A percentile compares a stretch with the other conserved stretches of the same genome.
phyloP scores from a whole-genome alignment of 2,888 invertebrate species.

The Beris morrisii region DNA sequence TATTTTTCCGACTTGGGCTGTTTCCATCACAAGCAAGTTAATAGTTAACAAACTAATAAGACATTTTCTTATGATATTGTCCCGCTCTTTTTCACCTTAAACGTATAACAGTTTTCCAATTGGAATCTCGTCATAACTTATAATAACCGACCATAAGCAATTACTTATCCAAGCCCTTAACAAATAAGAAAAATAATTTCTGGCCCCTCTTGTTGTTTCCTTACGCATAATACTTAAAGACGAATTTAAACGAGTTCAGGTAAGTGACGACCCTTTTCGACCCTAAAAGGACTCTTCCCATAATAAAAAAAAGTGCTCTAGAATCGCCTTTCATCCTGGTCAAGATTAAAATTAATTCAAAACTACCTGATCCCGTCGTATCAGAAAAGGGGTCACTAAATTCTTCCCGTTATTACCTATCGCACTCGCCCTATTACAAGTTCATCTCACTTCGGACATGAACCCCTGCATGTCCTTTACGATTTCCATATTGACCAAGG shows the following conservation, averaged over 20 bases:
- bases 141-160: too few species aligned
- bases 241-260: slow-evolving; percentile 28
- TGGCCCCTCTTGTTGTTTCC: neutral
- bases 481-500: slow-evolving; percentile 12
- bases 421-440: slow-evolving; percentile 15
- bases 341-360: slow-evolving; percentile 26
- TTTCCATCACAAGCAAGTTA: too few species aligned
- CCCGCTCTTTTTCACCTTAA: too few species aligned
- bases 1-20: too few species aligned
- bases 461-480: slow-evolving; percentile 2
- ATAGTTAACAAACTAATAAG: too few species aligned
- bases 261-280: slow-evolving; percentile 18
- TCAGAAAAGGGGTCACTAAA: slow-evolving; percentile 18
- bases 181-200: too few species aligned
- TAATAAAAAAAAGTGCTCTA: slow-evolving; percentile 5
- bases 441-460: slow-evolving; percentile 10
- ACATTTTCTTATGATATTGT: too few species aligned
- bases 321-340: slow-evolving; percentile 19
- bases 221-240: slow-evolving; percentile 2
- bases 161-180: too few species aligned
- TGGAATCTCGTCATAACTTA: too few species aligned
- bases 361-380: slow-evolving; percentile 20
- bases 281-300: neutral
- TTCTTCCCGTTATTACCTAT: slow-evolving; percentile 15
- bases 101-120: too few species aligned